These are phyloP conservation scores for Dermatemys mawii DNA, from an alignment of 2,113 vertebrate genomes.

Conservation along the genomic window DNA sequence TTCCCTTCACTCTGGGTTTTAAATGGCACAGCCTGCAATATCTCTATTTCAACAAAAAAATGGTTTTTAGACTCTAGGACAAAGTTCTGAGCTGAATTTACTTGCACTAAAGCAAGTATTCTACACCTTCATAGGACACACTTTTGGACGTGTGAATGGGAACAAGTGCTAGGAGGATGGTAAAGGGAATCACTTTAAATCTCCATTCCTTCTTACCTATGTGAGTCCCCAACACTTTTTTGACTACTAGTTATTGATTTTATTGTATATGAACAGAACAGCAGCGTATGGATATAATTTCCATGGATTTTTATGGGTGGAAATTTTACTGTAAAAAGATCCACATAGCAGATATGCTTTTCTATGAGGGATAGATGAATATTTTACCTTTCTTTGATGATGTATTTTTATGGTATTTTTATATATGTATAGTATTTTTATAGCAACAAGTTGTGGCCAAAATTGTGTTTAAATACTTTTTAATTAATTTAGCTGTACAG, in stretches of 20 bases:
- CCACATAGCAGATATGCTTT: conserved; percentile 29
- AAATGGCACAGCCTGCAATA: not conserved
- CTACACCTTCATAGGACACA: conserved; percentile 7
- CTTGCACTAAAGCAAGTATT: not conserved
- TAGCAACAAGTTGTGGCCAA: conserved; percentile 8
- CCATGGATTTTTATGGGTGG: not conserved
- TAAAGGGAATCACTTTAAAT: not conserved
- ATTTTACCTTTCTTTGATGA: not conserved
- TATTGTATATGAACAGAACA: conserved; percentile 35
- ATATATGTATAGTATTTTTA: not conserved
- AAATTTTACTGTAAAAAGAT: conserved; percentile 18
- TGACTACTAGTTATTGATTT: conserved; percentile 4
- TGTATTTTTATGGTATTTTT: not conserved
- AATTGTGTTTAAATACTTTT: not conserved
- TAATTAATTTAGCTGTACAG: not conserved
- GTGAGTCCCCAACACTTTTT: not conserved
- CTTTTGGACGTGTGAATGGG: not conserved
- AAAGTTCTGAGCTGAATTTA: not conserved
- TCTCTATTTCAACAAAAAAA: not conserved
- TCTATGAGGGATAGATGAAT: conserved; percentile 11
- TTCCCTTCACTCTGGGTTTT: not conserved
- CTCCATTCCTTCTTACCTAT: not conserved
- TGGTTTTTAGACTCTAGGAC: conserved; percentile 10
- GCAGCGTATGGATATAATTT: not conserved
- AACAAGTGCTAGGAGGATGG: not conserved